Base-by-base conservation (phyloP, 2,797 vertebrate genomes). In the Cuculus canorus region DNA sequence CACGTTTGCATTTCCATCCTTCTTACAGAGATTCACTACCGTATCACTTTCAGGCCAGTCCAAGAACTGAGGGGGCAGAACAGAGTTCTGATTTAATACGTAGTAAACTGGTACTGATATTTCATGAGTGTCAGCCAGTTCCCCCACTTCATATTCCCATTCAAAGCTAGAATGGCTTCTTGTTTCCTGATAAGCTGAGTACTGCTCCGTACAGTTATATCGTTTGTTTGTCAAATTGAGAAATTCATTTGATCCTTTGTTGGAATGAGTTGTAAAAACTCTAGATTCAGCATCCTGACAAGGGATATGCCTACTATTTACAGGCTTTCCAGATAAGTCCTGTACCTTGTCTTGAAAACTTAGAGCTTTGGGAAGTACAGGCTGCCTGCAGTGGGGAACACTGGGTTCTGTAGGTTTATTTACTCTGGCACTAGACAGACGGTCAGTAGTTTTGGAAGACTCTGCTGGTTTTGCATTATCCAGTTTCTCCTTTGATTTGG, bases 1-100 rank as follows among this genome's bases (percentile, higher is more conserved):
- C 89, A 98, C 96, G 88, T 97, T 98, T 69, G 95, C 92, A 98
- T 98, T 98, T 69, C 95, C 92, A 60, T 98, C 98, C 95, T 98
- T 99, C 87, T 98, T 98, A 92, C 98, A 99, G 87, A 99, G 97
- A 96, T 99, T 99, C 88, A 99, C 96, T n/a, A 97, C 98, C 39
- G 82, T 83, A 28, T 98, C 98, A 84, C 98, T 97, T 93, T 98
- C 97, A 77, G 96, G 80, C 92, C 96, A 95, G 90, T 96, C 97
- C 59, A 95, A 96, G 95, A 90, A 90, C 85, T 96, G 94, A 52
- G 81, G 37, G 43, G 96, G 91, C 21, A 92, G 65, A 96, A 96
- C 37, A 76, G 69, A 63, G 70, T 97, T 98, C 93, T 97, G 96
- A 92, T 96, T 97, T 61, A 97, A 96, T 37, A 96, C 57, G 0